These are phyloP conservation scores for Drosophila pallidifrons DNA, from an alignment of 1,140 invertebrate genomes.

Conservation along the genomic window DNA sequence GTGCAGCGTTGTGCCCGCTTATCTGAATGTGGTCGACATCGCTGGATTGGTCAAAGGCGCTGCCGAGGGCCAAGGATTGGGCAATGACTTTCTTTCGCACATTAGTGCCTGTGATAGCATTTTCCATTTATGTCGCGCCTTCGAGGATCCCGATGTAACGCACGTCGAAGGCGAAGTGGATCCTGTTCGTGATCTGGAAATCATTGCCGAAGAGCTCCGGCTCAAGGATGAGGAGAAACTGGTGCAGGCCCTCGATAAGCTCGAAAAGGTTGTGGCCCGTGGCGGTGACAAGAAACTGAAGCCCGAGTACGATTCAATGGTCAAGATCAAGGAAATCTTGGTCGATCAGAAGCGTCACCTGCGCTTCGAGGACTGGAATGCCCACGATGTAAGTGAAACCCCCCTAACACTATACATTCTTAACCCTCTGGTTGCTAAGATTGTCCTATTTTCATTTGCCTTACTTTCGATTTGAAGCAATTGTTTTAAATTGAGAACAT, in stretches of 20 bases:
- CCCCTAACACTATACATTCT: too few species aligned
- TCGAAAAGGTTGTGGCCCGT: slow-evolving; percentile 94
- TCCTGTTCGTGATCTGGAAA: slow-evolving; percentile 97
- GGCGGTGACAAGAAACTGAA: slow-evolving; percentile 98
- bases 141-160: slow-evolving; percentile 99
- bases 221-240: slow-evolving; percentile 97
- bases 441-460: too few species aligned
- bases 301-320: slow-evolving; percentile 95
- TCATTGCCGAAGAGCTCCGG: slow-evolving; percentile 97
- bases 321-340: slow-evolving; percentile 94
- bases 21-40: slow-evolving; percentile 98
- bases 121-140: slow-evolving; percentile 98
- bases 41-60: slow-evolving; percentile 99
- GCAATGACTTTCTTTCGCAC: slow-evolving; percentile 99
- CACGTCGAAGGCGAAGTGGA: slow-evolving; percentile 99
- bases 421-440: too few species aligned
- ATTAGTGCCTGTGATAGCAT: slow-evolving; percentile 99
- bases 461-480: too few species aligned
- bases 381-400: slow-evolving; percentile 88
- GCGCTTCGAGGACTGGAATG: slow-evolving; percentile 96
- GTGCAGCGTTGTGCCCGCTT: slow-evolving; percentile 97
- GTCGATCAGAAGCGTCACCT: slow-evolving; percentile 97
- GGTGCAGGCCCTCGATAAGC: slow-evolving; percentile 91
- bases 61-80: slow-evolving; percentile 98
- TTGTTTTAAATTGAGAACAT: too few species aligned